phyloP scores from a whole-genome alignment of 2,113 vertebrate genomes.

The Triplophysa dalaica region DNA sequence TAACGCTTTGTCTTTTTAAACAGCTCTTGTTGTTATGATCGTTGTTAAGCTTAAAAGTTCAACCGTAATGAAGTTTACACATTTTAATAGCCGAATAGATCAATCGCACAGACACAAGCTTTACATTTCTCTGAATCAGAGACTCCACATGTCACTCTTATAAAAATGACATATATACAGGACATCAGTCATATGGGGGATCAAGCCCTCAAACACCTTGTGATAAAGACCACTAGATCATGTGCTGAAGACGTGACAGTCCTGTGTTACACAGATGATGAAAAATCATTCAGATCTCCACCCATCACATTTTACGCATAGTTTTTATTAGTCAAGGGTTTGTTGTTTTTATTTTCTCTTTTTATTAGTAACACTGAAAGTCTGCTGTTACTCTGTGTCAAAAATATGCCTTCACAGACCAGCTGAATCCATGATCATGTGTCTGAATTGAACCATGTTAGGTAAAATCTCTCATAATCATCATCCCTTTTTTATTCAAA shows the following conservation, averaged over 20 bases:
- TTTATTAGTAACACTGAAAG: no score
- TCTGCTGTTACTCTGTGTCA: background rate
- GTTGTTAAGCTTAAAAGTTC: background rate
- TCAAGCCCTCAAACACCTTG: constrained; percentile 11
- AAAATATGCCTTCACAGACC: background rate
- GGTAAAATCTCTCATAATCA: no score
- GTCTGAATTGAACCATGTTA: no score
- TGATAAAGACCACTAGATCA: background rate
- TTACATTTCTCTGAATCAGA: background rate
- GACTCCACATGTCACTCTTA: background rate
- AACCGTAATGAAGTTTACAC: background rate
- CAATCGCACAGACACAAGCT: background rate
- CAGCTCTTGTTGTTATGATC: background rate
- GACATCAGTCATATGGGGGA: background rate
- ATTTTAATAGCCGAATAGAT: background rate
- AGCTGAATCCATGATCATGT: background rate
- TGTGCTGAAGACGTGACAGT: background rate
- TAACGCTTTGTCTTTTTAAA: background rate
- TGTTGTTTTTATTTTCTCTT: no score
- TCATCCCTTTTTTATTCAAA: background rate
- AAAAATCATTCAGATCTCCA: no score
- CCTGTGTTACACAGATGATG: constrained; percentile 11
- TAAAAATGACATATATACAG: background rate
- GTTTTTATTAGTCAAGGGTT: no score
- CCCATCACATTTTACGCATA: no score